Conservation (phyloP, 2,888 invertebrate species). For the Callyntrura guangdongensis region DNA sequence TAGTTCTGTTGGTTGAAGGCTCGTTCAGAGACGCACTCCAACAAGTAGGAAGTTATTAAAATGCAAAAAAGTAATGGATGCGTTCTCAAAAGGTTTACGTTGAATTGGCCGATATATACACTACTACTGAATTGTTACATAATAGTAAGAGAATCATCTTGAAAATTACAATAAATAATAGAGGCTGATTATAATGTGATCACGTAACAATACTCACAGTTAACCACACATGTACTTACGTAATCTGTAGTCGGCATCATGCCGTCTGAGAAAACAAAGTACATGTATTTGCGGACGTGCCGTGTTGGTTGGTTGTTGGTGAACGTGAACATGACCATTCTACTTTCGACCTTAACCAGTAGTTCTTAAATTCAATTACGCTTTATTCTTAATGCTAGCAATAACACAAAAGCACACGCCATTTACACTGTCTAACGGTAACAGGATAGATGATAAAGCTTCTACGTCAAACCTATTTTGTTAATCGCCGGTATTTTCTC, state of each 20-base stretch:
- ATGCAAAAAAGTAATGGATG: conserved; percentile 66
- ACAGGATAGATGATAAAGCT: no score
- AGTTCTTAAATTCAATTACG: conserved; percentile 23
- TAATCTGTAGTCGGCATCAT: conserved; percentile 31
- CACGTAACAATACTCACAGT: conserved; percentile 30
- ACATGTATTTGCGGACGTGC: conserved; percentile 10
- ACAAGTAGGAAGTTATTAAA: conserved; percentile 77
- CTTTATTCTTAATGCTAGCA: background rate
- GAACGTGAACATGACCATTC: conserved; percentile 77
- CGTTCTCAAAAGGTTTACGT: conserved; percentile 32
- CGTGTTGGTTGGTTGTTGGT: conserved; percentile 23
- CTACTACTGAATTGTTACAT: conserved; percentile 38
- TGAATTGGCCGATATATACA: background rate
- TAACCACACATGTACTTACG: background rate
- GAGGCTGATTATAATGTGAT: conserved; percentile 44
- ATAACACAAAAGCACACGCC: no score
- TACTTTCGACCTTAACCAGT: conserved; percentile 76
- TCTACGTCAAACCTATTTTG: no score
- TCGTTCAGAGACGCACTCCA: conserved; percentile 3
- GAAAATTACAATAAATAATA: conserved; percentile 52
- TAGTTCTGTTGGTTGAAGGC: conserved; percentile 41
- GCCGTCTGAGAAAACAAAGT: background rate
- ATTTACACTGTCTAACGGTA: no score
- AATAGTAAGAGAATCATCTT: conserved; percentile 58
- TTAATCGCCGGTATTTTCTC: no score